Conservation (phyloP, 1,140 invertebrate species). For the Bombus fervidus region DNA sequence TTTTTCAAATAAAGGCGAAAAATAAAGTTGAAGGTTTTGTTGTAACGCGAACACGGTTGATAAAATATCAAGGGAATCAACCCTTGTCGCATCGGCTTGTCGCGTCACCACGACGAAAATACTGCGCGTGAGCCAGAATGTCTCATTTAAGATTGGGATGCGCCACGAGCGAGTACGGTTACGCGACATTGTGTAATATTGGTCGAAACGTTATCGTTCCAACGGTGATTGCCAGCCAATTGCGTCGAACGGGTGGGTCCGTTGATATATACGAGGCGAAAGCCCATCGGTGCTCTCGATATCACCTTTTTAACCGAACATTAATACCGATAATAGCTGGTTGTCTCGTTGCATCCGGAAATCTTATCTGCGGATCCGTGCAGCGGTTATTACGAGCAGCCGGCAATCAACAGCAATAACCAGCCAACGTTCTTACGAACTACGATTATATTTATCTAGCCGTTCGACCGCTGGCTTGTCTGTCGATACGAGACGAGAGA, state of each 20-base stretch:
- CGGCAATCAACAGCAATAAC: conserved; percentile 21
- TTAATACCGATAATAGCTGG: not conserved
- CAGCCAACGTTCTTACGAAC: conserved; percentile 1
- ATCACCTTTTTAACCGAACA: conserved; percentile 16
- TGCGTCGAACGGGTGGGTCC: not conserved
- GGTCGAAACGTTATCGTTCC: conserved; percentile 30
- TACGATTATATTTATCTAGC: conserved; percentile 14
- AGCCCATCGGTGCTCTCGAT: conserved; percentile 7
- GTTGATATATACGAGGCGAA: conserved; percentile 22
- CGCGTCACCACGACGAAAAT: conserved; percentile 25
- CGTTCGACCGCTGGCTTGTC: not conserved
- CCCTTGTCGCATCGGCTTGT: no score
- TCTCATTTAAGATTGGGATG: conserved; percentile 34
- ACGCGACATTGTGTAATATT: conserved; percentile 49
- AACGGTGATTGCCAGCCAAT: conserved; percentile 7
- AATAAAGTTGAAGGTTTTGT: not conserved
- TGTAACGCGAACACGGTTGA: no score
- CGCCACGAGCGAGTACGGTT: conserved; percentile 23
- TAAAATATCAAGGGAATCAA: not conserved
- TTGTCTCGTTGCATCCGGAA: conserved; percentile 33
- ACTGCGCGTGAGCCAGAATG: conserved; percentile 28
- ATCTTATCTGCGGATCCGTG: conserved; percentile 24
- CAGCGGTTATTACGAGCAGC: not conserved
- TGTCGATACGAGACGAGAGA: not conserved
- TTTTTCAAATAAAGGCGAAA: not conserved